Conservation (phyloP, 2,888 invertebrate species). For the Spialia ferax region DNA sequence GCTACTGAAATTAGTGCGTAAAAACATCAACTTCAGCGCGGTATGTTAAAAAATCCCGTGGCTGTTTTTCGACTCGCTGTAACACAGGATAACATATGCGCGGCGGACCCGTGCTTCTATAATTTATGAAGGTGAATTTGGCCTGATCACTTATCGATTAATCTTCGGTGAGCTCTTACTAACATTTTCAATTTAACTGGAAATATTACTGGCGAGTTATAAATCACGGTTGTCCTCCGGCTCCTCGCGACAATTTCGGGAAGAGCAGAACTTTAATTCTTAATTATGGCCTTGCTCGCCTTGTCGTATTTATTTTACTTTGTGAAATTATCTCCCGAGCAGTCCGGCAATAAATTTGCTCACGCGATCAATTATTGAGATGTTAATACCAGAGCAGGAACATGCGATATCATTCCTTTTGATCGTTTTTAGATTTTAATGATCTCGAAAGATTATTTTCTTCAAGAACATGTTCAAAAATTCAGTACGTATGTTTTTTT, state of each 20-base stretch:
- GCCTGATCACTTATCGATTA: conserved; percentile 62
- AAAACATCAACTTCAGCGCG: conserved; percentile 13
- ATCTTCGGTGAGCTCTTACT: conserved; percentile 62
- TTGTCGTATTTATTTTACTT: conserved; percentile 75
- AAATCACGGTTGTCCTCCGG: conserved; percentile 69
- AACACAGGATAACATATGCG: conserved; percentile 15
- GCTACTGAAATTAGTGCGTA: conserved; percentile 26
- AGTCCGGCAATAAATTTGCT: conserved; percentile 65
- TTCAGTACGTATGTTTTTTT: too few species aligned
- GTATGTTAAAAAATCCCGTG: neutral
- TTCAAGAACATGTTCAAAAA: too few species aligned
- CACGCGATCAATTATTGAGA: conserved; percentile 72
- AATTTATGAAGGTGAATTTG: conserved; percentile 49
- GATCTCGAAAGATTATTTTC: neutral
- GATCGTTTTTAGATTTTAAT: conserved; percentile 14
- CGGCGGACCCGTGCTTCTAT: conserved; percentile 42
- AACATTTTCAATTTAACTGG: conserved; percentile 70
- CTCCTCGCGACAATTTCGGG: conserved; percentile 71
- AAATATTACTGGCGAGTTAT: conserved; percentile 68
- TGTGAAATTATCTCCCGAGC: conserved; percentile 65
- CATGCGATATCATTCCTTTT: conserved; percentile 14
- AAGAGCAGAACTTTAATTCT: conserved; percentile 75
- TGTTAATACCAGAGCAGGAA: conserved; percentile 55
- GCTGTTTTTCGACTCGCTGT: neutral
- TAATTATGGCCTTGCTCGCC: conserved; percentile 74